A percentile compares a stretch with the other conserved stretches of the same genome.
Conservation (phyloP, 1,140 invertebrate species). For the Agrypnia vestita region DNA sequence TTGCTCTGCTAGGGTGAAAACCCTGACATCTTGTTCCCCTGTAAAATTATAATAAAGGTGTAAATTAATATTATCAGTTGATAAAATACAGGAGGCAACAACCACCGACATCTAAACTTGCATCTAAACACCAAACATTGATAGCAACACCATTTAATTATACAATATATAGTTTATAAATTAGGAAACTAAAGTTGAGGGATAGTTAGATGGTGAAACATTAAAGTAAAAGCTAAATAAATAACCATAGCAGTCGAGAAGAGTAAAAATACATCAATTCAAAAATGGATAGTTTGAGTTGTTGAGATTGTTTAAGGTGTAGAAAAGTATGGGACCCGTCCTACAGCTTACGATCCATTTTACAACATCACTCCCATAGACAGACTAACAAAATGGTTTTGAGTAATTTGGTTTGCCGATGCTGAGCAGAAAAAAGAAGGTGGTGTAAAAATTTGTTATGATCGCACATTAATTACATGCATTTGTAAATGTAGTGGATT, state of each 20-base stretch:
- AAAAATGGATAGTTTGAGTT: too few relatives aligned
- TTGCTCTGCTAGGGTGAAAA: slow-evolving; percentile 95
- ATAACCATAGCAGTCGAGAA: slow-evolving; percentile 22
- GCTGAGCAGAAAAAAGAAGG: too few relatives aligned
- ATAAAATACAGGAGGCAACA: slow-evolving; percentile 5
- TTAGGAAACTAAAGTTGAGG: slow-evolving; percentile 8
- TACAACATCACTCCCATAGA: too few relatives aligned
- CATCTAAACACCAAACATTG: slow-evolving; percentile 61
- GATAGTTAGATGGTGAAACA: slow-evolving; percentile 13
- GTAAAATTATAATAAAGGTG: slow-evolving; percentile 66
- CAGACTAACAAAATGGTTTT: too few relatives aligned
- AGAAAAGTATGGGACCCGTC: too few relatives aligned
- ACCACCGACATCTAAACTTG: slow-evolving; percentile 56
- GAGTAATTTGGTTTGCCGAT: too few relatives aligned
- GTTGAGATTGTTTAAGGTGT: too few relatives aligned
- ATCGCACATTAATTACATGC: too few relatives aligned
- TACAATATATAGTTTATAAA: slow-evolving; percentile 43
- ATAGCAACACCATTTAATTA: slow-evolving; percentile 57
- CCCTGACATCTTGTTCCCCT: slow-evolving; percentile 94
- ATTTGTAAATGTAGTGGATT: too few relatives aligned
- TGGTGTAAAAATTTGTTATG: too few relatives aligned
- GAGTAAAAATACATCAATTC: too few relatives aligned
- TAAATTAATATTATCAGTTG: slow-evolving; percentile 35
- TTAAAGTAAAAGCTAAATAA: slow-evolving; percentile 18
- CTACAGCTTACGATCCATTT: too few relatives aligned